Conservation (phyloP, 2,888 invertebrate genomes). For the Terebella lapidaria region DNA sequence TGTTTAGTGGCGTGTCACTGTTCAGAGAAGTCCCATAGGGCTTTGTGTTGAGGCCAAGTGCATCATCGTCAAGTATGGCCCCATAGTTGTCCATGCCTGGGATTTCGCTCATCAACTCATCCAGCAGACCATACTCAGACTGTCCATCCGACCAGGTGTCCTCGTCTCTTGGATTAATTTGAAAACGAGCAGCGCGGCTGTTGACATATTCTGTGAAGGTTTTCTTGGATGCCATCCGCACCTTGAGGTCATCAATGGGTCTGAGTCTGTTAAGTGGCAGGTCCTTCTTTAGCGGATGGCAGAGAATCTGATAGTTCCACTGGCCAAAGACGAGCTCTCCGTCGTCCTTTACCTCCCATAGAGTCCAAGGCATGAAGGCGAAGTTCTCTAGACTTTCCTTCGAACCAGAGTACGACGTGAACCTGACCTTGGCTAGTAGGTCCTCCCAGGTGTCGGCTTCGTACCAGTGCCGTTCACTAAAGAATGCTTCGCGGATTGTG, state of each 20-base stretch:
- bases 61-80: constrained; percentile 22
- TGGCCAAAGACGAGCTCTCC: constrained; percentile 16
- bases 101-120: constrained; percentile 30
- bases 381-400: constrained; percentile 15
- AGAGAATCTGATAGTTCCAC: constrained; percentile 30
- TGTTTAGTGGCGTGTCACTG: constrained; percentile 9
- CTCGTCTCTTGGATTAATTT: constrained; percentile 4
- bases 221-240: constrained; percentile 15
- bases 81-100: constrained; percentile 34
- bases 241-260: constrained; percentile 31
- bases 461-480: background rate
- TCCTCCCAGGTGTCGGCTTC: constrained; percentile 3
- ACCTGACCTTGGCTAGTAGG: background rate
- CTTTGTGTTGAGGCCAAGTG: constrained; percentile 17
- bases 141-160: constrained; percentile 4
- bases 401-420: background rate
- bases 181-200: constrained; percentile 5
- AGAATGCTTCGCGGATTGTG: background rate
- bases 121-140: constrained; percentile 19
- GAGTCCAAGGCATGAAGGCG: constrained; percentile 38
- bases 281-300: constrained; percentile 22
- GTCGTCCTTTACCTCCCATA: constrained; percentile 22
- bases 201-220: background rate
- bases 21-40: too few relatives aligned
- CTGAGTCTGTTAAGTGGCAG: constrained; percentile 27